Percentiles rank a stretch among this genome's conserved stretches.
Evolutionary conservation across 2,888 invertebrate species (phyloP).

Genomic region (Oscheius sp.): DNA sequence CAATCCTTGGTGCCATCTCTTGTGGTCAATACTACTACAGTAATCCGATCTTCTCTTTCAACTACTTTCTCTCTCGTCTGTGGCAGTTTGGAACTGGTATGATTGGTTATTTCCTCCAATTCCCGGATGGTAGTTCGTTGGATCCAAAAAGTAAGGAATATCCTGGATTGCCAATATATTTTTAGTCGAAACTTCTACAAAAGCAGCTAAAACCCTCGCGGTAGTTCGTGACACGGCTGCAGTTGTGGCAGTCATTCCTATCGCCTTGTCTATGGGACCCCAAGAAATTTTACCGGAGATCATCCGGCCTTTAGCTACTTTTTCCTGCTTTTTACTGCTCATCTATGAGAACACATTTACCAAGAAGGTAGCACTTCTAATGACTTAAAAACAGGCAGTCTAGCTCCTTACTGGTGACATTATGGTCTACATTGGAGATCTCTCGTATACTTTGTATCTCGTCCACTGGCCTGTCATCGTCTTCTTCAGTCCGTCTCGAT

Average conservation of each 20-base stretch:
- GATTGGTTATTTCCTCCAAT: slow-evolving; percentile 12
- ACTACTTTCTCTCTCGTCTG: background rate
- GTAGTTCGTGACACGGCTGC: background rate
- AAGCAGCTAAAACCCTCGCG: background rate
- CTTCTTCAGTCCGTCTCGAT: background rate
- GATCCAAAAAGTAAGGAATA: background rate
- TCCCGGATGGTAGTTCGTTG: background rate
- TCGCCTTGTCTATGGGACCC: background rate
- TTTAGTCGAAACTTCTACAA: background rate
- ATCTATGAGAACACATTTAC: background rate
- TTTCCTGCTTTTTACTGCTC: background rate
- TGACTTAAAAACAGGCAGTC: background rate
- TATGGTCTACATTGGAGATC: slow-evolving; percentile 4
- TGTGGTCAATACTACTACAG: background rate
- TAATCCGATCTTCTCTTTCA: slow-evolving; percentile 19
- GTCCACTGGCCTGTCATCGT: slow-evolving; percentile 19
- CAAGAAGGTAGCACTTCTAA: background rate
- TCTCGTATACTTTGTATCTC: slow-evolving; percentile 17
- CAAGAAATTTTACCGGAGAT: background rate
- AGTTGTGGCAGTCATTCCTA: background rate
- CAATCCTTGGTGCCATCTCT: background rate
- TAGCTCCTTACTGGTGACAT: background rate
- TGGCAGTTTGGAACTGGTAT: slow-evolving; percentile 30
- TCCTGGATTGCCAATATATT: background rate
- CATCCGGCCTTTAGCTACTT: background rate